These are phyloP conservation scores for Acyrthosiphon pisum DNA, from an alignment of 1,140 invertebrate genomes.

Conservation along the genomic window DNA sequence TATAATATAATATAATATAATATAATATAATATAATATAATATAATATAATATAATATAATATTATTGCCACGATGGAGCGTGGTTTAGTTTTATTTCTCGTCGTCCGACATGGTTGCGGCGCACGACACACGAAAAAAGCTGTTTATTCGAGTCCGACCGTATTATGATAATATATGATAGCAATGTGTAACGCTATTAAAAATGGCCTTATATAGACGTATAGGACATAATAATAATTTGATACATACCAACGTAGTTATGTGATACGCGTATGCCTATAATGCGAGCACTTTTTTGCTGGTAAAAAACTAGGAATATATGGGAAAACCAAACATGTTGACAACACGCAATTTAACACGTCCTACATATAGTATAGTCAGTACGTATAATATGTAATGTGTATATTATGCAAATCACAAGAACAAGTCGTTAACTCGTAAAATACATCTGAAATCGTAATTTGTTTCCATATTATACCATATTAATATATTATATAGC, in stretches of 20 bases:
- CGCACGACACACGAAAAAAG: neutral
- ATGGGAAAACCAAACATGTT: neutral
- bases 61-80: neutral
- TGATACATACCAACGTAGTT: neutral
- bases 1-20: too few species aligned
- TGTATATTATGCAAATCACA: neutral
- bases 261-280: neutral
- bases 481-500: too few species aligned
- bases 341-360: neutral
- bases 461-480: neutral
- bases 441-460: neutral
- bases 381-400: neutral
- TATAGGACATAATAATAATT: neutral
- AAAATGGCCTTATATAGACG: neutral
- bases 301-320: neutral
- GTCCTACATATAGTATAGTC: neutral
- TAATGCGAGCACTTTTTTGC: neutral
- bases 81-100: neutral
- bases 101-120: neutral
- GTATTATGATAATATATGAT: constrained; percentile 7
- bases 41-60: too few species aligned
- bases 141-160: neutral
- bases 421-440: neutral
- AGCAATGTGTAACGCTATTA: neutral
- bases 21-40: too few species aligned